Evolutionary conservation across 2,797 vertebrate species (phyloP).

Genomic region (Channa striata): DNA sequence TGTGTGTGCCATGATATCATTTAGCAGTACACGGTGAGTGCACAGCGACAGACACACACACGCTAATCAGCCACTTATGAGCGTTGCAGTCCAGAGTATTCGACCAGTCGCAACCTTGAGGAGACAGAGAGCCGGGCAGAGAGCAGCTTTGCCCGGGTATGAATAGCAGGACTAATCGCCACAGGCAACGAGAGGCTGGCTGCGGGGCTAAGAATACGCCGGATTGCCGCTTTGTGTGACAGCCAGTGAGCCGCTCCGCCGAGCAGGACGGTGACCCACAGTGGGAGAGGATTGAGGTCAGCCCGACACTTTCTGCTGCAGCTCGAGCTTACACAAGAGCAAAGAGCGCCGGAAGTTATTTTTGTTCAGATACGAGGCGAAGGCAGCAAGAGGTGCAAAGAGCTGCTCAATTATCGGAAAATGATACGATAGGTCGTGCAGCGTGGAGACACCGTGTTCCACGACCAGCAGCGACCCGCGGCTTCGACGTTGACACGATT

Average conservation of each 20-base stretch:
- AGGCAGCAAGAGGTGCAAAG: slow-evolving; percentile 7
- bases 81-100: slow-evolving; percentile 43
- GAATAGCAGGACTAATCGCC: slow-evolving; percentile 79
- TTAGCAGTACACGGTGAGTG: neutral
- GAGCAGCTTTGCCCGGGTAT: slow-evolving; percentile 65
- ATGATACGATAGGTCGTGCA: neutral
- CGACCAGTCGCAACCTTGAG: slow-evolving; percentile 46
- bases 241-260: slow-evolving; percentile 41
- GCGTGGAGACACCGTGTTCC: neutral
- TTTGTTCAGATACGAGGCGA: slow-evolving; percentile 13
- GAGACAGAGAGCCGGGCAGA: slow-evolving; percentile 40
- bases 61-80: slow-evolving; percentile 41
- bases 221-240: slow-evolving; percentile 51
- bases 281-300: slow-evolving; percentile 74
- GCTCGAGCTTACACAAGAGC: slow-evolving; percentile 51
- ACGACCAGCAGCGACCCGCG: neutral
- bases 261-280: slow-evolving; percentile 63
- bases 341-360: slow-evolving; percentile 38
- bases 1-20: neutral
- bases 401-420: slow-evolving; percentile 15
- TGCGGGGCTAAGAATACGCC: slow-evolving; percentile 55
- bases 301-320: slow-evolving; percentile 44
- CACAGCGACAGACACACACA: neutral
- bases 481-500: slow-evolving; percentile 9
- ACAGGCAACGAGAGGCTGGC: slow-evolving; percentile 55